phyloP scores from a whole-genome alignment of 1,140 invertebrate species.

The Zaprionus inermis region DNA sequence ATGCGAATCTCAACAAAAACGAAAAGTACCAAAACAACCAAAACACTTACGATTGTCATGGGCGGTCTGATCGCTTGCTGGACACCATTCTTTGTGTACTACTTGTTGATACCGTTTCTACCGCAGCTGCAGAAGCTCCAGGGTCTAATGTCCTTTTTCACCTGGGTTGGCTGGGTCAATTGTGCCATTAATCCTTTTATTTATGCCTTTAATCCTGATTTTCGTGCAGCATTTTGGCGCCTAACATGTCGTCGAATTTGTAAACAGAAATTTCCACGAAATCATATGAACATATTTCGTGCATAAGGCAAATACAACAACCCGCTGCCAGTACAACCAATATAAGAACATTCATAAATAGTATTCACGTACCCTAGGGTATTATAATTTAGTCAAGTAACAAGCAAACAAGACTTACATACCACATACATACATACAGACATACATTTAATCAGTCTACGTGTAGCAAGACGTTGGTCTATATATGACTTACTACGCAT shows the following conservation, averaged over 20 bases:
- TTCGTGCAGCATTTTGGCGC: constrained; percentile 93
- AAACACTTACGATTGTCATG: constrained; percentile 95
- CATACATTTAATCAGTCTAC: background rate
- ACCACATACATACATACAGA: constrained; percentile 28
- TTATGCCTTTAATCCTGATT: constrained; percentile 94
- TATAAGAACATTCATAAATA: constrained; percentile 16
- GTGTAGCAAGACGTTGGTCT: background rate
- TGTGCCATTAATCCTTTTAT: constrained; percentile 95
- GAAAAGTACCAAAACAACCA: constrained; percentile 93
- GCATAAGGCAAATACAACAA: constrained; percentile 49
- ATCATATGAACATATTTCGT: constrained; percentile 76
- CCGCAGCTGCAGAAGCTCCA: constrained; percentile 85
- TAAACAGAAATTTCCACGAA: constrained; percentile 71
- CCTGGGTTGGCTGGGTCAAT: constrained; percentile 97
- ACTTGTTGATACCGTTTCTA: constrained; percentile 91
- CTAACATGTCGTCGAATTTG: constrained; percentile 86
- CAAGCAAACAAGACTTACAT: constrained; percentile 45
- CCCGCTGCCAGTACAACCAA: background rate
- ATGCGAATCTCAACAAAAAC: constrained; percentile 87
- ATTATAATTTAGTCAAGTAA: constrained; percentile 2
- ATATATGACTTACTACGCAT: background rate
- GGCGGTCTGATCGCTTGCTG: constrained; percentile 96
- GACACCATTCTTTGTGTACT: constrained; percentile 95
- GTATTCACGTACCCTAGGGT: constrained; percentile 1
- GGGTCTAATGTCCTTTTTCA: constrained; percentile 91